Evolutionary conservation across 1,140 invertebrate genomes (phyloP).

Genomic region (Macrocentrus cingulum): DNA sequence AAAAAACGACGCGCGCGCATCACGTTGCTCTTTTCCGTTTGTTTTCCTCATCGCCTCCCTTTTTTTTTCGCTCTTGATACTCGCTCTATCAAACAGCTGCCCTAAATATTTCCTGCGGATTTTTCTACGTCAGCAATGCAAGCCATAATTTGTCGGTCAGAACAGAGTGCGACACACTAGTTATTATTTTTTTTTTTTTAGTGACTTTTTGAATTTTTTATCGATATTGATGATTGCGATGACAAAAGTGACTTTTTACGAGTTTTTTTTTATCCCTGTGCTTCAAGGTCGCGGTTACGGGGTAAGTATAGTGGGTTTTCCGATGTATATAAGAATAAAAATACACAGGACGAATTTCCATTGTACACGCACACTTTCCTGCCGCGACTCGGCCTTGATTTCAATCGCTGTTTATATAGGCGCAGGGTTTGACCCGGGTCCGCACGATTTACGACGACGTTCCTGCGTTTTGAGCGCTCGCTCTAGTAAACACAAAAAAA

Average conservation of each 20-base stretch:
- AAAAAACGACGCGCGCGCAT: neutral
- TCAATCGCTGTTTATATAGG: neutral
- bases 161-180: too few relatives aligned
- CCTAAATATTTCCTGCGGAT: constrained; percentile 29
- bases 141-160: too few relatives aligned
- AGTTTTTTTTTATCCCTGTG: too few relatives aligned
- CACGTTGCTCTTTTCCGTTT: constrained; percentile 9
- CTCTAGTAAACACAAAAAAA: constrained; percentile 6
- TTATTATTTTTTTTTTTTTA: too few relatives aligned
- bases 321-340: too few relatives aligned
- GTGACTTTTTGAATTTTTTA: too few relatives aligned
- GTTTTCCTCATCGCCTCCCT: neutral
- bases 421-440: constrained; percentile 5
- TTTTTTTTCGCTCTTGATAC: constrained; percentile 5
- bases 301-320: too few relatives aligned
- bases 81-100: constrained; percentile 32
- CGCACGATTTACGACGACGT: constrained; percentile 31
- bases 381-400: neutral
- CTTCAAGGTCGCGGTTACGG: too few relatives aligned
- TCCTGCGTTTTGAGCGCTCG: constrained; percentile 6
- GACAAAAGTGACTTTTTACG: too few relatives aligned
- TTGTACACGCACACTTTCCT: neutral
- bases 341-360: too few relatives aligned
- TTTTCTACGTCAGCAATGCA: constrained; percentile 29
- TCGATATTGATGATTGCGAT: too few relatives aligned